Evolutionary conservation across 1,140 invertebrate species (phyloP).

Genomic region (Brachionus manjavacas): DNA sequence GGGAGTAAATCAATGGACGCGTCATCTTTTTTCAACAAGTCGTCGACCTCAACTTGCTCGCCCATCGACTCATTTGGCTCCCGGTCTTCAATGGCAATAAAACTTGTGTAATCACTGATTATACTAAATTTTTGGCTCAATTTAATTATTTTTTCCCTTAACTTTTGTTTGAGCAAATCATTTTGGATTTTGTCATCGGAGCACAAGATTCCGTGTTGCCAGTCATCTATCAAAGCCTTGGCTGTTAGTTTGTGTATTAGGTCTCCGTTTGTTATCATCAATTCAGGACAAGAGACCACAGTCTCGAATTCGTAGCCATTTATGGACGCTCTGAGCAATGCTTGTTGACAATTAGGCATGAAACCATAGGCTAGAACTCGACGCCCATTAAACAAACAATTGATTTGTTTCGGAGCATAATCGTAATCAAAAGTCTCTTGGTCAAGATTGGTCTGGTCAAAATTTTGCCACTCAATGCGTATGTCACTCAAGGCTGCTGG

Average conservation of each 20-base stretch:
- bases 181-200: conserved; percentile 49
- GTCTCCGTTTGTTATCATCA: conserved; percentile 51
- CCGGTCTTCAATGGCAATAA: conserved; percentile 56
- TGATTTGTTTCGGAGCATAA: conserved; percentile 52
- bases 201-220: conserved; percentile 53
- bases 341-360: conserved; percentile 54
- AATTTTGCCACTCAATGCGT: conserved; percentile 50
- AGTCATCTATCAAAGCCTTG: conserved; percentile 54
- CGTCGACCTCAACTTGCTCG: not conserved
- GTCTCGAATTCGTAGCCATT: conserved; percentile 53
- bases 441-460: conserved; percentile 45
- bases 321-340: conserved; percentile 51
- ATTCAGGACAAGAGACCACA: conserved; percentile 53
- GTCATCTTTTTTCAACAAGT: not conserved
- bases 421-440: conserved; percentile 45
- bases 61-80: conserved; percentile 46
- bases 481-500: conserved; percentile 51
- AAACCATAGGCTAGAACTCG: conserved; percentile 55
- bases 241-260: conserved; percentile 54
- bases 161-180: conserved; percentile 47
- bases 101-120: conserved; percentile 55
- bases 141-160: conserved; percentile 51
- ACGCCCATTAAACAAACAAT: conserved; percentile 53
- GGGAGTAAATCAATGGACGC: not conserved
- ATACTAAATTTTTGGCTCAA: conserved; percentile 55